phyloP scores from a whole-genome alignment of 2,888 invertebrate species.

The Meiosimyza decipiens region DNA sequence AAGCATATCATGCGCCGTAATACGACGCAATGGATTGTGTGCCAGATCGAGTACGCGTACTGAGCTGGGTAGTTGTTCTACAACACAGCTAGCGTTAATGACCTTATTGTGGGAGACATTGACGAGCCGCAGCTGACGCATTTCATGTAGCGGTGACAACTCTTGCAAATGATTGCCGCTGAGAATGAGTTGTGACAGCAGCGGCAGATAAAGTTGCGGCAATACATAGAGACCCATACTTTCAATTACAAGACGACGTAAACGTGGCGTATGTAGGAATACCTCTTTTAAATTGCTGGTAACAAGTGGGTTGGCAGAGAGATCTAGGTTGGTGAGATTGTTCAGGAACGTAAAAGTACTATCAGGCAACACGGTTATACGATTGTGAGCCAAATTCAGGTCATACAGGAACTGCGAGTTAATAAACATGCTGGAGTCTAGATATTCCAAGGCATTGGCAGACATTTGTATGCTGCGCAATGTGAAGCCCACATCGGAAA shows the following conservation, averaged over 20 bases:
- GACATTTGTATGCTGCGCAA: conserved; percentile 82
- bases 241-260: conserved; percentile 81
- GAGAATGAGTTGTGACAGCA: conserved; percentile 82
- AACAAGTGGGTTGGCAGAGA: conserved; percentile 83
- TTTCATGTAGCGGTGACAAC: conserved; percentile 77
- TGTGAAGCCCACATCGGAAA: conserved; percentile 83
- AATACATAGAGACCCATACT: conserved; percentile 81
- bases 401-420: conserved; percentile 82
- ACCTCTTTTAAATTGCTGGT: conserved; percentile 88
- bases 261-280: conserved; percentile 85
- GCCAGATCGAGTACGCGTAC: conserved; percentile 83
- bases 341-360: conserved; percentile 87
- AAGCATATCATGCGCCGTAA: conserved; percentile 71
- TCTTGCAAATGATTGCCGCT: conserved; percentile 81
- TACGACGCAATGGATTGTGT: conserved; percentile 82
- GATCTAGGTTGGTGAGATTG: conserved; percentile 81
- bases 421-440: conserved; percentile 88
- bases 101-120: conserved; percentile 83
- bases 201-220: conserved; percentile 81
- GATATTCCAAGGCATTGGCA: conserved; percentile 83
- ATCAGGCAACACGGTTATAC: conserved; percentile 85
- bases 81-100: conserved; percentile 78
- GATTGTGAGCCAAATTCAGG: conserved; percentile 83
- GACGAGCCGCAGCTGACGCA: conserved; percentile 78
- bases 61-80: conserved; percentile 78